Base-by-base conservation (phyloP, 1,140 invertebrate genomes). In the Sogatella furcifera region DNA sequence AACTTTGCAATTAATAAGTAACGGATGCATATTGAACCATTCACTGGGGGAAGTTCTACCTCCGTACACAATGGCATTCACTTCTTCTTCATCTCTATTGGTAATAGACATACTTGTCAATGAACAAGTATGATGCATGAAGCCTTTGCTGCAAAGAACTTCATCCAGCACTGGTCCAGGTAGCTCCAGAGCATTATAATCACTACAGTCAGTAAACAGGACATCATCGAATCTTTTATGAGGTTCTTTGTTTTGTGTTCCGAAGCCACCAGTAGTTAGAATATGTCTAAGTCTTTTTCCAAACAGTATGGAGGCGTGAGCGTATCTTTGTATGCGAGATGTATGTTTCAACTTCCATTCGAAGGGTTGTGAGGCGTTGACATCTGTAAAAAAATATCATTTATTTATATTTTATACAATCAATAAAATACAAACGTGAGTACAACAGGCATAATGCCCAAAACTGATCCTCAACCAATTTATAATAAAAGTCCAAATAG, bases 21-120 rank as follows among this genome's bases (percentile, higher is more conserved):
- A 8, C 8, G 64, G 62, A 8, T 13, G 24, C 21, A 5, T 3
- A 41, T 65, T 62, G 1, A 59, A 59, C 2, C 52, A 24, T 14
- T 43, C 55, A 21, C 15, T 11, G 0, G 65, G 65, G 0, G 65
- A 65, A 22, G 41, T 59, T 14, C 65, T 38, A 14, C 65, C 65
- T 11, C 65, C 65, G 34, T 61, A 63, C n/a, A 64, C 11, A 44
- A 60, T 56, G 21, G 38, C 55, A 6, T 42, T 52, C 17, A 41
- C 28, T 24, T 55, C 22, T 17, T 42, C 46, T n/a, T n/a, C n/a
- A n/a, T n/a, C n/a, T n/a, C n/a, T n/a, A n/a, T n/a, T n/a, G n/a
- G 22, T 1, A 49, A 49, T 49, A 2, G 46, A 11, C 21, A 8
- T 11, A 2, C 24, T 28, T 6, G 24, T 28, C 21, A 55, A 11